phyloP scores from a whole-genome alignment of 2,888 invertebrate species.

The Chaetoderma sp. region DNA sequence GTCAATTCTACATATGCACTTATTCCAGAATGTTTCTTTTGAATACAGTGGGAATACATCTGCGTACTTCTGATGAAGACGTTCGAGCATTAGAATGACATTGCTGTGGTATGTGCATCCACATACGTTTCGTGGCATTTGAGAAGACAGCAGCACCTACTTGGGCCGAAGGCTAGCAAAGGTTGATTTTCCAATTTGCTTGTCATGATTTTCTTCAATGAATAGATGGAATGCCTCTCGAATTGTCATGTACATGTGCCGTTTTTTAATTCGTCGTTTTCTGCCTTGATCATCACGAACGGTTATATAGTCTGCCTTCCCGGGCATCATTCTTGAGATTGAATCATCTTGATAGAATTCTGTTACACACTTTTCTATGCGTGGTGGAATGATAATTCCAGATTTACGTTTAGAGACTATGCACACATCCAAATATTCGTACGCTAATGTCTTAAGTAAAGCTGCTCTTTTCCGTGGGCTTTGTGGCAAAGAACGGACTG shows the following conservation, averaged over 20 bases:
- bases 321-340: conserved; percentile 11
- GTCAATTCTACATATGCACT: conserved; percentile 4
- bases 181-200: conserved; percentile 7
- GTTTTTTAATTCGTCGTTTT: conserved; percentile 8
- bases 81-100: conserved; percentile 16
- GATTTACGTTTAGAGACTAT: too few relatives aligned
- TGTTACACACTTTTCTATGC: too few relatives aligned
- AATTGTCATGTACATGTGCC: conserved; percentile 12
- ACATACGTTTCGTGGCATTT: conserved; percentile 17
- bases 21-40: conserved; percentile 3
- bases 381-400: too few relatives aligned
- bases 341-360: conserved; percentile 10
- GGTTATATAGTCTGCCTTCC: conserved; percentile 12
- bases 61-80: conserved; percentile 7
- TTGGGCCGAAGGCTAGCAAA: conserved; percentile 19
- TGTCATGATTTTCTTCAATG: conserved; percentile 2
- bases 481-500: not conserved
- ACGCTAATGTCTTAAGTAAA: not conserved
- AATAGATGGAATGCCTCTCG: not conserved
- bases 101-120: conserved; percentile 20
- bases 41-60: conserved; percentile 12
- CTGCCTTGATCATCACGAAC: not conserved
- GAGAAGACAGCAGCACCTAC: conserved; percentile 4
- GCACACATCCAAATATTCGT: too few relatives aligned
- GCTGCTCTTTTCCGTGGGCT: not conserved